These are phyloP conservation scores for Vicugna pacos DNA, from an alignment of 2,113 vertebrate species.

Conservation along the genomic window DNA sequence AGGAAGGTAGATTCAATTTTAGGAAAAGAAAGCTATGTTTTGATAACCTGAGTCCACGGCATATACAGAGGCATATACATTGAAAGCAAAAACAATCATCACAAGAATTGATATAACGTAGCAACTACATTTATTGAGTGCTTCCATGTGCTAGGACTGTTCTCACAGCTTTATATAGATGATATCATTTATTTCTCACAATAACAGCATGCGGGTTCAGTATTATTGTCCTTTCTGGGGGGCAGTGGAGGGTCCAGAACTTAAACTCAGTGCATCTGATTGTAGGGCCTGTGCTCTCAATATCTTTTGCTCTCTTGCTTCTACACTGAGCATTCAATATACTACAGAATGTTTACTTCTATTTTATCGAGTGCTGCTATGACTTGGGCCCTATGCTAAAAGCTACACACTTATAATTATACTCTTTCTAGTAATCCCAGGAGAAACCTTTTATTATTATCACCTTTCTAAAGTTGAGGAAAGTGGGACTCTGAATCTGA, in stretches of 20 bases:
- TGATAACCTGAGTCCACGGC: not conserved
- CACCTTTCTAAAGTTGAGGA: conserved; percentile 16
- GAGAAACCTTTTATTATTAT: not conserved
- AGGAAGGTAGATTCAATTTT: not conserved
- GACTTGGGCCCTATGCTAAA: not conserved
- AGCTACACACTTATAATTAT: not conserved
- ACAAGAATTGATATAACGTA: not conserved
- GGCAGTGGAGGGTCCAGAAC: not conserved
- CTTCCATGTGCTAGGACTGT: not conserved
- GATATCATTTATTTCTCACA: not conserved
- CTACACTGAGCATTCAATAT: not conserved
- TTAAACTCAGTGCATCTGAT: not conserved
- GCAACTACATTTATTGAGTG: not conserved
- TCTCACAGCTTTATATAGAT: not conserved
- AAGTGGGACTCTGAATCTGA: not conserved
- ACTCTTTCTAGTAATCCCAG: not conserved
- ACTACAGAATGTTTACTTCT: not conserved
- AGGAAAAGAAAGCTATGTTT: not conserved
- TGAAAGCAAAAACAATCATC: not conserved
- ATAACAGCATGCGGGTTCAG: not conserved
- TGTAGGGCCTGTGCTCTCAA: not conserved
- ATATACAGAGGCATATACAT: not conserved
- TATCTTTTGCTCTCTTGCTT: not conserved
- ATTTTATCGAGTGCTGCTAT: not conserved
- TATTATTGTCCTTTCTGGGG: not conserved